Conservation (phyloP, 2,113 vertebrate genomes). For the Mesocricetus auratus region DNA sequence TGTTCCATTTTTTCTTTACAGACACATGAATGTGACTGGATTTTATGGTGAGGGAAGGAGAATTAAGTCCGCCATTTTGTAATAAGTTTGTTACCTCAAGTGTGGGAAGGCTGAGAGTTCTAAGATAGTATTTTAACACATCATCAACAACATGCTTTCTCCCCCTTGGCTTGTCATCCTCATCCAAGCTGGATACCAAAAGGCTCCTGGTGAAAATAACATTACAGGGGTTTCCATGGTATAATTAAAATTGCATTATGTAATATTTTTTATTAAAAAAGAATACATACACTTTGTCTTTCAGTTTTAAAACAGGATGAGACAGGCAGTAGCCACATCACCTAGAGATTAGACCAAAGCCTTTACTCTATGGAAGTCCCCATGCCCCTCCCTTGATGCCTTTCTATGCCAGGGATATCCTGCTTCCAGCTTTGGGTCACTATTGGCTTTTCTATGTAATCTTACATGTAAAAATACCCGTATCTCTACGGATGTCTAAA, state of each 20-base stretch:
- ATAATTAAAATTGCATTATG: background rate
- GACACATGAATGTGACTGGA: background rate
- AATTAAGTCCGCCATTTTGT: slow-evolving; percentile 5
- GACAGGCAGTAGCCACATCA: background rate
- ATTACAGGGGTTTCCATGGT: background rate
- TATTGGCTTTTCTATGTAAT: slow-evolving; percentile 17
- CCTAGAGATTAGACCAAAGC: background rate
- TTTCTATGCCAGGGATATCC: background rate
- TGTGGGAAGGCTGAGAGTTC: background rate
- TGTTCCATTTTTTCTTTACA: slow-evolving; percentile 39
- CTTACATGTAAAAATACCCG: slow-evolving; percentile 8
- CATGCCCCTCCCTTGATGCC: background rate
- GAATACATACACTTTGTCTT: background rate
- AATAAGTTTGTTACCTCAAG: background rate
- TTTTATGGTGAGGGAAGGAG: background rate
- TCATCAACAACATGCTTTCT: background rate
- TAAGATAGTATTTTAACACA: background rate
- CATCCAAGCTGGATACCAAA: background rate
- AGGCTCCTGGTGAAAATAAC: background rate
- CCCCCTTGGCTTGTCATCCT: background rate
- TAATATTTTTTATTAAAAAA: slow-evolving; percentile 22
- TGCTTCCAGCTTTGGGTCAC: background rate
- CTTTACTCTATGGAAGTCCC: background rate
- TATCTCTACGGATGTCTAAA: background rate
- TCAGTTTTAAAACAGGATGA: background rate